phyloP scores from a whole-genome alignment of 2,888 invertebrate species.

The Scaptomyza tumidula region DNA sequence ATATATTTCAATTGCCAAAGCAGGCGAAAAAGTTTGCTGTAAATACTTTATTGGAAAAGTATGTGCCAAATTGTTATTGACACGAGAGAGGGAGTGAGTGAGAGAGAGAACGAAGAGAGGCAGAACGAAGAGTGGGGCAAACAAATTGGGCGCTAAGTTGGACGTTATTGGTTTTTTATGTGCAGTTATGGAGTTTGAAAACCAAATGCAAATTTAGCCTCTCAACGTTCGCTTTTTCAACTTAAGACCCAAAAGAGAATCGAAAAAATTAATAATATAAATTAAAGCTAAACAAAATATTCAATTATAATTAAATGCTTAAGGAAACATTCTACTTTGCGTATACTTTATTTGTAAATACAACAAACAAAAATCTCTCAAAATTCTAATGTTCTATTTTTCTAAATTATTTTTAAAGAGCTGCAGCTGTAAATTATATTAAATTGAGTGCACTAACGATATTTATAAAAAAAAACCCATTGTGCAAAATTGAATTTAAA shows the following conservation, averaged over 20 bases:
- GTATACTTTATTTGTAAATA: conserved; percentile 45
- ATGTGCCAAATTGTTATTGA: conserved; percentile 80
- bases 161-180: conserved; percentile 72
- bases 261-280: conserved; percentile 16
- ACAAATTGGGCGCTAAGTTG: conserved; percentile 81
- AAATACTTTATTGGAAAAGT: conserved; percentile 80
- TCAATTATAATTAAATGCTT: conserved; percentile 40
- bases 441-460: conserved; percentile 78
- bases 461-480: conserved; percentile 71
- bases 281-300: conserved; percentile 42
- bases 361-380: conserved; percentile 17
- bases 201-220: conserved; percentile 1
- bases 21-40: conserved; percentile 55
- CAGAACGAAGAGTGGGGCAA: conserved; percentile 30
- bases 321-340: conserved; percentile 53
- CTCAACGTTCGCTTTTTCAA: conserved; percentile 75
- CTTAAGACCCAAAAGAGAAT: conserved; percentile 37
- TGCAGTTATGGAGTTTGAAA: conserved; percentile 7
- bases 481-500: conserved; percentile 59
- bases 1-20: conserved; percentile 75
- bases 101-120: neutral
- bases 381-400: conserved; percentile 48
- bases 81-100: neutral
- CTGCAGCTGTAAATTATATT: conserved; percentile 57
- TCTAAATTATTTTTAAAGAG: conserved; percentile 60